Evolutionary conservation across 2,113 vertebrate genomes (phyloP), one percentile per base, ranked within the genome.

Genomic region (Phalacrocorax brasilianus): DNA sequence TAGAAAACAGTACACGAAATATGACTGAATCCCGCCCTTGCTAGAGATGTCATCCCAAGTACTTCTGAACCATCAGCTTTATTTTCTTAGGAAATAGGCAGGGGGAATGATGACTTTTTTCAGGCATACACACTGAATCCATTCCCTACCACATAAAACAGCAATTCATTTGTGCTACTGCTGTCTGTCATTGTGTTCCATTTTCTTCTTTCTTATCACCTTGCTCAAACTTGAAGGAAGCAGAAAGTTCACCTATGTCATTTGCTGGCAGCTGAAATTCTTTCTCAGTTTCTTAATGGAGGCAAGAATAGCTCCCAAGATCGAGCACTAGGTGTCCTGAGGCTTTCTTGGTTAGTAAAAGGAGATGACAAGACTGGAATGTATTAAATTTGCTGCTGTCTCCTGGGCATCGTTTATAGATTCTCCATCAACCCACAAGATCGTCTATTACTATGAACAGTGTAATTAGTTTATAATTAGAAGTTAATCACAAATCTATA

Each of bases 401-500:
- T 98, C 93, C 73, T 91, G 91, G 93, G 76, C 83, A 96, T 93
- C 32, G 2, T 97, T 97, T 96, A 98, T 96, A 96, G 97, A 97
- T 97, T 97, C 91, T 91, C 58, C 35, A 21, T 97, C 96, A 97
- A 91, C n/a, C 22, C 88, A 74, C 71, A 96, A 97, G 79, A 92
- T 96, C 71, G 55, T 97, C 56, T 82, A 85, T 92, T 94, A 95
- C 94, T 98, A 96, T 75, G 63, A 98, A 96, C 75, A 95, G 78
- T 80, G 77, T 97, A 98, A 98, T 98, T 98, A 96, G 91, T 94
- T 94, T 97, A 96, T 96, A 98, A 98, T 98, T 97, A 98, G 83
- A 95, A 97, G 82, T 96, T 98, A 98, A 98, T 97, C 93, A 97
- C 95, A 97, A 98, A 98, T 98, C 98, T 97, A 97, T 97, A 97